Evolutionary conservation across 2,797 vertebrate species (phyloP).

Genomic region (Hydrocynus forskahlii): DNA sequence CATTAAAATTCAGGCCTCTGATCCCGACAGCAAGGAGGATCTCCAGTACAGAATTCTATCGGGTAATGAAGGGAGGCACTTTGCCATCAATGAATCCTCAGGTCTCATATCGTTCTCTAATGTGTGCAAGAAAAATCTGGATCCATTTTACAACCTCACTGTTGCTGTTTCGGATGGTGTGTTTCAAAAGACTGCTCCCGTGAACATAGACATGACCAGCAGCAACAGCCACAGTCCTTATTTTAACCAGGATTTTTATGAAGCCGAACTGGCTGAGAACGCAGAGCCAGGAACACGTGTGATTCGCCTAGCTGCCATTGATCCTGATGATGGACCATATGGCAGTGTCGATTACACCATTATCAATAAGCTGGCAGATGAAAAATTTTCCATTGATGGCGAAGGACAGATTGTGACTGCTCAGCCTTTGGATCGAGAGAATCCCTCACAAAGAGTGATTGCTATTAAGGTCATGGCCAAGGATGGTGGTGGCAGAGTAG

Average conservation of each 20-base stretch:
- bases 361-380: constrained; percentile 93
- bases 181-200: constrained; percentile 91
- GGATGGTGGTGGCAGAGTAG: constrained; percentile 93
- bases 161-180: constrained; percentile 95
- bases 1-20: constrained; percentile 95
- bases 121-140: constrained; percentile 88
- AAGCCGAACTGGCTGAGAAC: constrained; percentile 94
- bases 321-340: constrained; percentile 91
- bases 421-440: constrained; percentile 92
- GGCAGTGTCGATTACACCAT: constrained; percentile 95
- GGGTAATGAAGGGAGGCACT: constrained; percentile 91
- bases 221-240: constrained; percentile 90
- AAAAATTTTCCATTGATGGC: constrained; percentile 88
- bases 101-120: constrained; percentile 95
- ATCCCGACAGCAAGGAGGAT: constrained; percentile 84
- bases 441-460: constrained; percentile 90
- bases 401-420: constrained; percentile 88
- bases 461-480: constrained; percentile 97
- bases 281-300: constrained; percentile 92
- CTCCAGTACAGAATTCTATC: constrained; percentile 93
- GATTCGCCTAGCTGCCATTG: constrained; percentile 88
- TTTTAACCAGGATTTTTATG: constrained; percentile 89
- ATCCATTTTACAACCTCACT: constrained; percentile 87
- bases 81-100: constrained; percentile 91
- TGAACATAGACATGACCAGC: constrained; percentile 92